Percentiles rank a stretch among this genome's conserved stretches.
These are phyloP conservation scores for Drosophila mayaguana DNA, from an alignment of 2,888 invertebrate genomes.

Conservation along the genomic window DNA sequence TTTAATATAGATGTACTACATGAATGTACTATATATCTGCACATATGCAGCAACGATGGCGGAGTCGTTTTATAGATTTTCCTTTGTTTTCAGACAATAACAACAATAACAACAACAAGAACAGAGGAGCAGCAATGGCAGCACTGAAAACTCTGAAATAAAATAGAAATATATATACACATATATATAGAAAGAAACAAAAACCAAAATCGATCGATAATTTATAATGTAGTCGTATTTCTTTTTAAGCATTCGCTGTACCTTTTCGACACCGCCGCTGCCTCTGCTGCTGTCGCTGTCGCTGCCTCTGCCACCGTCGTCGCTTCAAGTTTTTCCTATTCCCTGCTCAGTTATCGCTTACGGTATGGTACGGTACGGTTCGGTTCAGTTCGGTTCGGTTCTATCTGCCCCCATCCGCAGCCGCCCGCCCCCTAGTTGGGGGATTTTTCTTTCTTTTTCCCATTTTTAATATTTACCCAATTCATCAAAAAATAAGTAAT, in stretches of 20 bases:
- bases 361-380: slow-evolving; percentile 23
- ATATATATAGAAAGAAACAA: slow-evolving; percentile 18
- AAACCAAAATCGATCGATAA: slow-evolving; percentile 74
- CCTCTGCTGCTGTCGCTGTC: neutral
- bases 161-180: slow-evolving; percentile 6
- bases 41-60: no score
- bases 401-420: slow-evolving; percentile 7
- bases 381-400: slow-evolving; percentile 23
- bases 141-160: slow-evolving; percentile 24
- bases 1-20: neutral
- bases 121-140: neutral
- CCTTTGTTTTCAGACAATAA: slow-evolving; percentile 11
- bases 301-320: slow-evolving; percentile 18
- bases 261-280: slow-evolving; percentile 57
- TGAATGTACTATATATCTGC: no score
- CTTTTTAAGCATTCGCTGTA: slow-evolving; percentile 69
- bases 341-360: slow-evolving; percentile 46
- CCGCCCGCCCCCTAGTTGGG: neutral
- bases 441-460: slow-evolving; percentile 37
- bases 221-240: slow-evolving; percentile 81
- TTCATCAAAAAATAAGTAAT: slow-evolving; percentile 85
- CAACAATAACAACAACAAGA: slow-evolving; percentile 5
- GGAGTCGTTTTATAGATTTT: slow-evolving; percentile 23
- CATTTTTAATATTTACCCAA: slow-evolving; percentile 83
- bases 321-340: slow-evolving; percentile 35